Base-by-base conservation (phyloP, 2,797 vertebrate species). In the Muscicapa striata region DNA sequence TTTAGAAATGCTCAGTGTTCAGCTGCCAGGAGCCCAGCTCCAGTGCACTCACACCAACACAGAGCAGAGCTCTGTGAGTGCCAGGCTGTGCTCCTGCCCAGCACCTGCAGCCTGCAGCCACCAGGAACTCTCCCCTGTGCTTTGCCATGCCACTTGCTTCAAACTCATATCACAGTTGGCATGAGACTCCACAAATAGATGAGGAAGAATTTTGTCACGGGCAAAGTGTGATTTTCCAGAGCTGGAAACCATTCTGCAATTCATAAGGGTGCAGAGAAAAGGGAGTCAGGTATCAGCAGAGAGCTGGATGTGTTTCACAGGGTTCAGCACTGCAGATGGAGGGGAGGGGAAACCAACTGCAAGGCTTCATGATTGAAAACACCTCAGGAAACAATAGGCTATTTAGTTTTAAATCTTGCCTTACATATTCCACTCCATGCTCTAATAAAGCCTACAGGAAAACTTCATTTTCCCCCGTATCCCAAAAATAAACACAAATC, bases 401-500 rank as follows among this genome's bases (percentile, higher is more conserved):
- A 57, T 81, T 89, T 57, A 40, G 75, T 75, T 93, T 91, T 84
- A 91, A 89, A 87, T 89, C 76, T 89, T 68, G 63, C 66, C 91
- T 95, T 87, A 90, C 84, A 73, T 83, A 91, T 95, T 96, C 75
- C 43, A 61, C 66, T 84, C 87, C 51, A 72, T 22, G 75, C 72
- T 88, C 66, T 92, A 91, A 90, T 93, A 87, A 90, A 87, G 61
- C 85, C 72, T 87, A 67, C 57, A 92, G 91, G 82, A 63, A 93
- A 96, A 86, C 54, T 76, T 92, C 34, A 77, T 69, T 92, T 91
- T 89, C 13, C 48, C 34, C n/a, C 3, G 1, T 74, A 92, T 93
- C 84, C 58, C 87, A 49, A 88, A 95, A 93, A 88, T 79, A 90
- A 95, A 93, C 72, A 90, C 74, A 91, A 87, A 95, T 83, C 94